Base-by-base conservation (phyloP, 1,140 invertebrate genomes). In the Brachionus plicatilis region DNA sequence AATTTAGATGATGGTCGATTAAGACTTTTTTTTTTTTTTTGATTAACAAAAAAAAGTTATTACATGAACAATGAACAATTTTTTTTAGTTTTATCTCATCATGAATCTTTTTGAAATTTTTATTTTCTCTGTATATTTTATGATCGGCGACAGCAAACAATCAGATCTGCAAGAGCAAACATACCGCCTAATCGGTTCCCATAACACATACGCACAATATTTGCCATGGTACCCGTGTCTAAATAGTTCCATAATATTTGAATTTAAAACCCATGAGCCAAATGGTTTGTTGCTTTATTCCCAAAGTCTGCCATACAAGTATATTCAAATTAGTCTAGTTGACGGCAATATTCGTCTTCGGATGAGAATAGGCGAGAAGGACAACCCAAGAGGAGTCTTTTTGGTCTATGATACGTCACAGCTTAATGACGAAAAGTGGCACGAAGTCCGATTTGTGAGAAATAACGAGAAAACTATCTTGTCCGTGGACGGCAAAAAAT, bases 281-380 rank as follows among this genome's bases (percentile, higher is more conserved):
- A 95, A 97, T 88, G 96, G 96, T 14, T 91, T 99, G 76, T 92
- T 99, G 80, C 92, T 98, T 87, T 96, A 96, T 91, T 96, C 95
- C 88, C 93, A 93, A 82, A 65, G 53, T 43, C 79, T 65, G 4
- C 79, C 79, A 9, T 82, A 82, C n/a, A 82, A 82, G 65, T 82
- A 82, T n/a, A 17, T 82, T 14, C 79, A 82, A 82, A 60, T 82
- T 11, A 82, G 79, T 27, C 33, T 82, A 27, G 53, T 65, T 11
- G 65, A 82, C 6, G 79, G 79, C 9, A 60, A 82, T 47, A 41
- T 82, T 29, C 86, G 95, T 92, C 93, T 95, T 0, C 93, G 94
- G 56, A 93, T 94, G 86, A 87, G 86, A 76, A 83, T 87, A n/a
- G 87, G 87, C 2, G 86, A 86, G 80, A 86, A 53, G 24, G 68